These are phyloP conservation scores for Ecliptopera silaceata DNA, from an alignment of 2,888 invertebrate species.

Conservation along the genomic window DNA sequence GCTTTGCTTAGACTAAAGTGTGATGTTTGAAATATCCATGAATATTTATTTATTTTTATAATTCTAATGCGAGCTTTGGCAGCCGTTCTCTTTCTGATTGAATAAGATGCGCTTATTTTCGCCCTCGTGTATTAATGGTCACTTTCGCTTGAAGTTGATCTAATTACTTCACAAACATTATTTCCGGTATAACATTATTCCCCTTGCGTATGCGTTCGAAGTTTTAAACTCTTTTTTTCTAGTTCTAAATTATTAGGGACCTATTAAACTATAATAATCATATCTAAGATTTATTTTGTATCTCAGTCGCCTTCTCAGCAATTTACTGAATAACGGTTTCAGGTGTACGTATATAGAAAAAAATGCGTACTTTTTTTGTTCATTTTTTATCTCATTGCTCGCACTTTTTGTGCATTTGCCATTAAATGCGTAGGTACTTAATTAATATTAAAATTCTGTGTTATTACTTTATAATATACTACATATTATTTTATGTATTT, in stretches of 20 bases:
- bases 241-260: slow-evolving; percentile 12
- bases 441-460: too few relatives aligned
- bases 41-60: too few relatives aligned
- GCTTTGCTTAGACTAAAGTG: too few relatives aligned
- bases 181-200: slow-evolving; percentile 28
- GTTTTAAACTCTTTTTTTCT: slow-evolving; percentile 21
- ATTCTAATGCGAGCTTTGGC: slow-evolving; percentile 37
- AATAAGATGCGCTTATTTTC: slow-evolving; percentile 48
- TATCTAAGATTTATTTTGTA: slow-evolving; percentile 20
- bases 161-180: slow-evolving; percentile 34
- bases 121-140: slow-evolving; percentile 38
- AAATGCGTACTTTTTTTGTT: too few relatives aligned
- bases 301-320: slow-evolving; percentile 4
- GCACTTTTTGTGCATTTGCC: too few relatives aligned
- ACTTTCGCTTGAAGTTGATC: slow-evolving; percentile 33
- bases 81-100: slow-evolving; percentile 42
- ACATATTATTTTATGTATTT: too few relatives aligned
- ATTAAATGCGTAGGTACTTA: too few relatives aligned
- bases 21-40: too few relatives aligned
- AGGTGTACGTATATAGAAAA: background rate
- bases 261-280: slow-evolving; percentile 12
- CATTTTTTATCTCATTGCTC: too few relatives aligned
- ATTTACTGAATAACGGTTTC: background rate
- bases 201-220: slow-evolving; percentile 19
- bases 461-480: too few relatives aligned